These are phyloP conservation scores for Tinea pellionella DNA, from an alignment of 2,888 invertebrate species.

Conservation along the genomic window DNA sequence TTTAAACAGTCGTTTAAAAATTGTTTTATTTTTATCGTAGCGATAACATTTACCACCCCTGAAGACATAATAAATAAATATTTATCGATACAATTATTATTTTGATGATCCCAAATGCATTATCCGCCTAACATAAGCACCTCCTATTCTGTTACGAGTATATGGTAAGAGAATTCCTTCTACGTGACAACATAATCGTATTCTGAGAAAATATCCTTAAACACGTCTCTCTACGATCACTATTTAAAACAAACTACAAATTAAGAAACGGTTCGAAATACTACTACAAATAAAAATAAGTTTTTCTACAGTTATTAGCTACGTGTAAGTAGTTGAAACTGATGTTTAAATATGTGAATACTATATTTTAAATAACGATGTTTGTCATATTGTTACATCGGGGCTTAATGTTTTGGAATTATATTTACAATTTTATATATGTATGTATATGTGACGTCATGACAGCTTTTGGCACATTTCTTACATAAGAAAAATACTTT, in stretches of 20 bases:
- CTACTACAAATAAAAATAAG: not conserved
- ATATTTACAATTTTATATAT: not conserved
- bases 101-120: not conserved
- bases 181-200: constrained; percentile 12
- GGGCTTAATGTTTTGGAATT: not conserved
- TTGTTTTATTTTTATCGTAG: too few relatives aligned
- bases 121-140: not conserved
- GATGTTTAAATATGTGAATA: not conserved
- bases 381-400: constrained; percentile 6
- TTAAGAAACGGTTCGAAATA: not conserved
- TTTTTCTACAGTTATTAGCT: not conserved
- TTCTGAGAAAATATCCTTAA: constrained; percentile 9
- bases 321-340: not conserved
- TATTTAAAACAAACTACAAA: not conserved
- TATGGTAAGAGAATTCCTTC: constrained; percentile 3
- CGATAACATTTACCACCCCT: too few relatives aligned
- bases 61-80: too few relatives aligned
- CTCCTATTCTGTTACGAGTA: not conserved
- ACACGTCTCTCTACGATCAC: not conserved
- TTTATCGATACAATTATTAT: not conserved
- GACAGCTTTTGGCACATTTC: not conserved
- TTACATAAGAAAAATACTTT: not conserved
- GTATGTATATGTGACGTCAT: too few relatives aligned
- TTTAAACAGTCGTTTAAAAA: too few relatives aligned
- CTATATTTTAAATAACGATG: not conserved